Percentiles rank a stretch among this genome's conserved stretches.
Conservation (phyloP, 1,140 invertebrate genomes). For the Papilio dardanus region DNA sequence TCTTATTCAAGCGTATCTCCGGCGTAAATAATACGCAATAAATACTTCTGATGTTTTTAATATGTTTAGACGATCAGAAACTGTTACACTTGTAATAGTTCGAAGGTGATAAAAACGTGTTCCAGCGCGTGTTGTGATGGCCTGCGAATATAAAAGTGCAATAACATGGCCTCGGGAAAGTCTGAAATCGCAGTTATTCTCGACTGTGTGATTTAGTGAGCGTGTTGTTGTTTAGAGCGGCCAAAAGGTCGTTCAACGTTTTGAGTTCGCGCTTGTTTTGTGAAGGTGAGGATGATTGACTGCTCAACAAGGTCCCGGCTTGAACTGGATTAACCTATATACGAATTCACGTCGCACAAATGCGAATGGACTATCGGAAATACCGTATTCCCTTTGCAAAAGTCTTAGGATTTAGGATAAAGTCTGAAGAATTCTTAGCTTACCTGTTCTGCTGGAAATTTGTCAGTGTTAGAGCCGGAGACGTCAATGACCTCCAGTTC, state of each 20-base stretch:
- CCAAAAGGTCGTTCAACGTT: slow-evolving; percentile 53
- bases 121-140: slow-evolving; percentile 43
- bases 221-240: slow-evolving; percentile 55
- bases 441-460: slow-evolving; percentile 82
- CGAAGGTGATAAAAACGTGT: slow-evolving; percentile 43
- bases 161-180: slow-evolving; percentile 51
- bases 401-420: background rate
- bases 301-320: slow-evolving; percentile 50
- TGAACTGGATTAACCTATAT: slow-evolving; percentile 55
- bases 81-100: slow-evolving; percentile 33
- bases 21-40: slow-evolving; percentile 23
- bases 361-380: background rate
- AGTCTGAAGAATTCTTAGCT: slow-evolving; percentile 33
- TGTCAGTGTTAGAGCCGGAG: slow-evolving; percentile 84
- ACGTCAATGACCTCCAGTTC: slow-evolving; percentile 91
- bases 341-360: slow-evolving; percentile 24
- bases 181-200: slow-evolving; percentile 51
- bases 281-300: slow-evolving; percentile 59
- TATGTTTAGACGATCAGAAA: slow-evolving; percentile 16
- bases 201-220: slow-evolving; percentile 59
- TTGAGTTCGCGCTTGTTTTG: slow-evolving; percentile 41
- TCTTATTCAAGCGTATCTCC: slow-evolving; percentile 3
- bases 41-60: slow-evolving; percentile 20
- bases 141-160: slow-evolving; percentile 39
- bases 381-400: background rate